Conservation (phyloP, 2,888 invertebrate species). For the Melipona beecheii region DNA sequence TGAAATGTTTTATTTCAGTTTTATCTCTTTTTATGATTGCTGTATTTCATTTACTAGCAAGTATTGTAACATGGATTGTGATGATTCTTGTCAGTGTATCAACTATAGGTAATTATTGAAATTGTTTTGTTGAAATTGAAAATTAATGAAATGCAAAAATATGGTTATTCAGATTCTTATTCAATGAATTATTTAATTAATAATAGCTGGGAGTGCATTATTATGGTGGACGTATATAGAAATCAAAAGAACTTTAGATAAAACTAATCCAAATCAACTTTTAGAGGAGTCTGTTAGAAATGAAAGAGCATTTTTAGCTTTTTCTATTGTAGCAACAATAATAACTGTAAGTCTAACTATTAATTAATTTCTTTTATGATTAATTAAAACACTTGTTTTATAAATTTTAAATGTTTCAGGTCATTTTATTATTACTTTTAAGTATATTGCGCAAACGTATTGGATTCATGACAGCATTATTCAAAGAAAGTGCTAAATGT, state of each 20-base stretch:
- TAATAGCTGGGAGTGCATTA: constrained; percentile 88
- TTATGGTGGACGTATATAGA: constrained; percentile 96
- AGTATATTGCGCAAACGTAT: constrained; percentile 92
- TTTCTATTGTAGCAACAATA: constrained; percentile 94
- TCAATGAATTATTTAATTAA: constrained; percentile 38
- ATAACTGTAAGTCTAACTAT: constrained; percentile 89
- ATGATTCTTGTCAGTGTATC: constrained; percentile 92
- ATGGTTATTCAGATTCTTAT: not conserved
- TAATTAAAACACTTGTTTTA: constrained; percentile 11
- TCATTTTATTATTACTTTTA: constrained; percentile 90
- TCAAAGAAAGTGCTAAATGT: constrained; percentile 95
- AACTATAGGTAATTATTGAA: constrained; percentile 86
- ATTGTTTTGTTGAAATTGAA: too few species aligned
- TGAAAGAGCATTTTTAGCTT: constrained; percentile 93
- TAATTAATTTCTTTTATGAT: not conserved
- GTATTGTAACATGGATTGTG: constrained; percentile 94
- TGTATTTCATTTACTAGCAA: constrained; percentile 93
- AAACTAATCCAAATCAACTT: constrained; percentile 84
- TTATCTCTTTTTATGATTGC: constrained; percentile 93
- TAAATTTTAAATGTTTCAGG: constrained; percentile 82
- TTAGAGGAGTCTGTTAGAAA: constrained; percentile 93
- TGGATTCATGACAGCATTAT: constrained; percentile 92
- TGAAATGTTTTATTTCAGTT: constrained; percentile 85
- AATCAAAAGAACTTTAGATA: constrained; percentile 88
- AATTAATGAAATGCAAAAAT: constrained; percentile 45